Conservation (phyloP, 2,888 invertebrate species). For the Synergus itoensis region DNA sequence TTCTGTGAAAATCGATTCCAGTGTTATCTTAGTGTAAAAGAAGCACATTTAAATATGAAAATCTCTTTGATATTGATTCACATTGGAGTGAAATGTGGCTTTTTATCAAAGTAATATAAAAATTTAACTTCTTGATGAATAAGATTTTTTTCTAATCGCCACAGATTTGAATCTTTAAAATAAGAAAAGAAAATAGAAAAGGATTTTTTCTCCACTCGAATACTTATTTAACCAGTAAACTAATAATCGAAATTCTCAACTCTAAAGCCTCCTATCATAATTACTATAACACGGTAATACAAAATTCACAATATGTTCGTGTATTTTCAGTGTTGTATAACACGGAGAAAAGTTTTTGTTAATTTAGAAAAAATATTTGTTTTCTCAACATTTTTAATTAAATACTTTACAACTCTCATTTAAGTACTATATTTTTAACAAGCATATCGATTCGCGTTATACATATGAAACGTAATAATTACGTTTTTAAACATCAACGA, state of each 20-base stretch:
- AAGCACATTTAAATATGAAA: neutral
- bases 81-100: neutral
- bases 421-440: neutral
- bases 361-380: slow-evolving; percentile 8
- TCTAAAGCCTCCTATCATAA: neutral
- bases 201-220: neutral
- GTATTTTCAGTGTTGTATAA: neutral
- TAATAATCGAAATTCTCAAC: neutral
- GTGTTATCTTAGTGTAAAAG: neutral
- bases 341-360: neutral
- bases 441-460: neutral
- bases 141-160: neutral
- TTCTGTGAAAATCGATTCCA: neutral
- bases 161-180: neutral
- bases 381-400: neutral
- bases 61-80: neutral
- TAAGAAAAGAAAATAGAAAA: neutral
- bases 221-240: neutral
- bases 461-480: neutral
- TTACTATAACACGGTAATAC: neutral
- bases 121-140: neutral
- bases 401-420: neutral
- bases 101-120: neutral
- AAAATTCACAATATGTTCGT: neutral
- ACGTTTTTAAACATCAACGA: neutral